A percentile compares a stretch with the other conserved stretches of the same genome.
Evolutionary conservation across 2,113 vertebrate species (phyloP).

Genomic region (Crotalus tigris): DNA sequence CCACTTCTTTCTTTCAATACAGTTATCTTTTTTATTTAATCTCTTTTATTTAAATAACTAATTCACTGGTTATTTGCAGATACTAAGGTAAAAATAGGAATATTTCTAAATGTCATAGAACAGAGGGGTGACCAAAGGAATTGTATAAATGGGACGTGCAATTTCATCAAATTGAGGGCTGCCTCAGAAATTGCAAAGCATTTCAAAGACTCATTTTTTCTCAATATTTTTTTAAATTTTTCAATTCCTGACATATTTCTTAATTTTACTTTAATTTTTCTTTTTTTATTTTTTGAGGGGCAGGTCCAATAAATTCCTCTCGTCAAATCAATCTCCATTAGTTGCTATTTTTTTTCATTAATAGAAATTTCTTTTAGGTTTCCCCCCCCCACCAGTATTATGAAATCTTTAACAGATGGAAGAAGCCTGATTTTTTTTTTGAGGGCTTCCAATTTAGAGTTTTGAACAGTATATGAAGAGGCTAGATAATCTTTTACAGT

Average conservation of each 20-base stretch:
- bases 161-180: background rate
- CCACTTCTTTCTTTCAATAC: background rate
- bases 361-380: background rate
- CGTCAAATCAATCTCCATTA: background rate
- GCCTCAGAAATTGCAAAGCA: background rate
- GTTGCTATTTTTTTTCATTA: background rate
- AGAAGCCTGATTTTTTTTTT: background rate
- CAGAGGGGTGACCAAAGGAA: background rate
- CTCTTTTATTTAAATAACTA: background rate
- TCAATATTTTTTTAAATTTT: background rate
- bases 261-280: background rate
- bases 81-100: background rate
- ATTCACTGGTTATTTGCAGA: background rate
- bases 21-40: background rate
- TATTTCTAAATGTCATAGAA: background rate
- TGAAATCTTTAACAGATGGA: background rate
- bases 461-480: background rate
- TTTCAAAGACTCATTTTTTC: background rate
- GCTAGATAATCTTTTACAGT: background rate
- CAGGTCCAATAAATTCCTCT: background rate
- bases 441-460: background rate
- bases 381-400: background rate
- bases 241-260: background rate
- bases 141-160: background rate
- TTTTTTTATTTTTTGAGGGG: background rate